phyloP scores from a whole-genome alignment of 2,888 invertebrate species.

The Anaspis maculata region DNA sequence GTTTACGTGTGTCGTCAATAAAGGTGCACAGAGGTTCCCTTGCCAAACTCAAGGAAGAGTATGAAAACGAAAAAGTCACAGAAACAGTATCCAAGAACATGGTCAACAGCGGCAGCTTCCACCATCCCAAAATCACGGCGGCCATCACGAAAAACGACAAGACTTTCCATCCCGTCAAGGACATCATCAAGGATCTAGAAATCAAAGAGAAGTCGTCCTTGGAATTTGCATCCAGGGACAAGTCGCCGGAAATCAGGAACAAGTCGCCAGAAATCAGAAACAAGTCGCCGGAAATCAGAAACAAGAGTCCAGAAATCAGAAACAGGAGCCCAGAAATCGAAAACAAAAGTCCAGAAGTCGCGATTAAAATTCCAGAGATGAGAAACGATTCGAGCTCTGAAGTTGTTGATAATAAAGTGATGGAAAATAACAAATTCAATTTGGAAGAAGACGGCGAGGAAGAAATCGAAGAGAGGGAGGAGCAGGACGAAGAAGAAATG shows the following conservation, averaged over 20 bases:
- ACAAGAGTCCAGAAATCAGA: constrained; percentile 5
- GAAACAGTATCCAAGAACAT: constrained; percentile 38
- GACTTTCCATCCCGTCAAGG: constrained; percentile 45
- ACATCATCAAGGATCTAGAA: constrained; percentile 57
- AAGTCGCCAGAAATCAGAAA: constrained; percentile 5
- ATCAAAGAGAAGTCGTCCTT: too few species aligned
- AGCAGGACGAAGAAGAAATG: constrained; percentile 40
- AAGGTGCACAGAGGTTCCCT: constrained; percentile 54
- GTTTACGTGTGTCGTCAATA: constrained; percentile 6
- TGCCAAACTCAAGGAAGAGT: constrained; percentile 43
- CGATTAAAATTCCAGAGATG: too few species aligned
- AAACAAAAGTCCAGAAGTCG: too few species aligned
- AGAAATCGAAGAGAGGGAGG: too few species aligned
- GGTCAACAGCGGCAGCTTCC: constrained; percentile 26
- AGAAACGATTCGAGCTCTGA: constrained; percentile 11
- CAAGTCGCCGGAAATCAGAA: constrained; percentile 5
- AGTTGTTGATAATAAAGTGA: constrained; percentile 18
- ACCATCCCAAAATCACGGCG: constrained; percentile 40
- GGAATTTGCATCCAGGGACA: too few species aligned
- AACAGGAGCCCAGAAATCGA: too few species aligned
- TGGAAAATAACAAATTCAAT: constrained; percentile 33
- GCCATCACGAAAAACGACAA: constrained; percentile 44
- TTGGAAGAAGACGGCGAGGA: constrained; percentile 38
- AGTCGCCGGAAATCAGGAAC: constrained; percentile 6
- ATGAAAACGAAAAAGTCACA: constrained; percentile 40